Evolutionary conservation across 2,797 vertebrate genomes (phyloP).

Genomic region (Bucorvus abyssinicus): DNA sequence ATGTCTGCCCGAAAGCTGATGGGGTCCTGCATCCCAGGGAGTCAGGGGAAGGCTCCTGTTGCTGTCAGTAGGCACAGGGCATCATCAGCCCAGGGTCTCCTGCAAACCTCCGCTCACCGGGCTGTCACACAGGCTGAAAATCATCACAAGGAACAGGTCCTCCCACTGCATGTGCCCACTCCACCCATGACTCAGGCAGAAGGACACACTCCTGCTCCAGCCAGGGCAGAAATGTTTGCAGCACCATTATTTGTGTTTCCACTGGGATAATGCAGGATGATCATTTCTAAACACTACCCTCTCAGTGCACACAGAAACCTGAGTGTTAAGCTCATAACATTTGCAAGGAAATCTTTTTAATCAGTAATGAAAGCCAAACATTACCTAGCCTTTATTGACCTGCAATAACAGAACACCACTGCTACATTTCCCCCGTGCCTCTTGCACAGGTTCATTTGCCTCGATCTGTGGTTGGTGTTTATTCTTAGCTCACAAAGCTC

Average conservation of each 20-base stretch:
- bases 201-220: neutral
- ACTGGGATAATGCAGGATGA: neutral
- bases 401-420: constrained; percentile 7
- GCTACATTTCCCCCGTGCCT: neutral
- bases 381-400: constrained; percentile 51
- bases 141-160: neutral
- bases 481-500: constrained; percentile 60
- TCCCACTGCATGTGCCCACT: neutral
- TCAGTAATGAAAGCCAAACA: constrained; percentile 52
- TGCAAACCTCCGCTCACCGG: neutral
- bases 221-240: neutral
- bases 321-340: constrained; percentile 48
- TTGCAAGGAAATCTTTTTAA: constrained; percentile 60
- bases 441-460: constrained; percentile 28
- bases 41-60: neutral
- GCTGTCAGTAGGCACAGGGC: accelerated
- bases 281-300: neutral
- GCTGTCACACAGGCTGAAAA: neutral
- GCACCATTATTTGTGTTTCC: neutral
- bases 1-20: neutral
- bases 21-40: neutral
- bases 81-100: neutral
- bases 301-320: neutral
- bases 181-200: neutral
- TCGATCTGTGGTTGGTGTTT: constrained; percentile 18